Conservation (phyloP, 2,113 vertebrate genomes). For the Phylloscopus trochiloides region DNA sequence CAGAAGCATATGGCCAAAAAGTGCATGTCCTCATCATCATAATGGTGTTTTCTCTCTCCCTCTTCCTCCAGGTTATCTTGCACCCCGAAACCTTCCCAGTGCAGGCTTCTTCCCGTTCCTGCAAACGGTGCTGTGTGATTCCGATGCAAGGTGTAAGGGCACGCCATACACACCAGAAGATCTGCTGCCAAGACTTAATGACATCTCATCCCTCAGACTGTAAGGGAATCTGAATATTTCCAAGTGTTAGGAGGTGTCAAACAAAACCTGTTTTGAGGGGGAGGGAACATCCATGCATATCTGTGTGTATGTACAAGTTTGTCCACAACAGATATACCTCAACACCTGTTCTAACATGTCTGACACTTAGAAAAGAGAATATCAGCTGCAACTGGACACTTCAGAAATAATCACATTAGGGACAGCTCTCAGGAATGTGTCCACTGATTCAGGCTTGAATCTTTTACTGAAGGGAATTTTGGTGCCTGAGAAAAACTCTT, state of each 20-base stretch:
- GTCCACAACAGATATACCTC: background rate
- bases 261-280: background rate
- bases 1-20: background rate
- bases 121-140: conserved; percentile 89
- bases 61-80: conserved; percentile 83
- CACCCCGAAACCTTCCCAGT: conserved; percentile 91
- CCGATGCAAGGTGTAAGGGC: conserved; percentile 84
- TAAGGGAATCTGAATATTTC: background rate
- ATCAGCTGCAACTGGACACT: background rate
- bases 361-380: background rate
- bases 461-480: background rate
- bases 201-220: conserved; percentile 41
- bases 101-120: conserved; percentile 92
- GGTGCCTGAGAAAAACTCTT: background rate
- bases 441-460: background rate
- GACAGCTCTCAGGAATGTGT: background rate
- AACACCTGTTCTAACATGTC: background rate
- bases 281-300: background rate
- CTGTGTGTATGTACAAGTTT: background rate
- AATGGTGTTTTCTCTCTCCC: background rate
- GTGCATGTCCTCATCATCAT: rapidly evolving
- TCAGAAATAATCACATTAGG: background rate
- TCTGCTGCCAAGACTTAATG: conserved; percentile 65
- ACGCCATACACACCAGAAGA: conserved; percentile 72
- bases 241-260: background rate